Evolutionary conservation across 53 echinoderm and acorn worm species (phyloP).

Genomic region (Pentamera pediparva): DNA sequence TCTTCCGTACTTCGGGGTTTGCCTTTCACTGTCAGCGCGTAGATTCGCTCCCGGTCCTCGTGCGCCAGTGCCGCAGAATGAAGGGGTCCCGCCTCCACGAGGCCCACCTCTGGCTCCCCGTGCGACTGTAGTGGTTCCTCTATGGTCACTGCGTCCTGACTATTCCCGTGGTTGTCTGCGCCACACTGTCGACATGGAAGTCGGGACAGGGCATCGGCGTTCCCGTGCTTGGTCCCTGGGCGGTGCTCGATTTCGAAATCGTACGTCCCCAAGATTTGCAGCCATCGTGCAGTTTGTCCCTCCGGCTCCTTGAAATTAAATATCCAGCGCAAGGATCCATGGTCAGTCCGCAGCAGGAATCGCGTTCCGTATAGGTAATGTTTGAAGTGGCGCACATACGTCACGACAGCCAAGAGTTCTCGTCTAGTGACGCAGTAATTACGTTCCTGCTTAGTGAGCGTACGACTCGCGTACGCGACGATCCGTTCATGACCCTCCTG

Average conservation of each 20-base stretch:
- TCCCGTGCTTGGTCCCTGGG: not conserved
- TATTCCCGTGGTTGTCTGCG: not conserved
- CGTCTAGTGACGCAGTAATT: slow-evolving; percentile 41
- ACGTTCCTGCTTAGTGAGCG: slow-evolving; percentile 41
- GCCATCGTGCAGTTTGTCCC: not conserved
- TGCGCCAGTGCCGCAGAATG: no score
- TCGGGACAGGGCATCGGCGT: slow-evolving; percentile 1
- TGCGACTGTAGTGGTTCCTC: not conserved
- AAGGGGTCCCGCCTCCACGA: no score
- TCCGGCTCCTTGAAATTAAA: slow-evolving; percentile 38
- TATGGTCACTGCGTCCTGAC: not conserved
- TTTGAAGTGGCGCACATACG: not conserved
- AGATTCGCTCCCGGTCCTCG: no score
- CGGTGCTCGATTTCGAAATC: not conserved
- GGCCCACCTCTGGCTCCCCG: not conserved
- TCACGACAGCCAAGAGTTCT: not conserved
- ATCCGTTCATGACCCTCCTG: slow-evolving; percentile 42
- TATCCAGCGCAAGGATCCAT: slow-evolving; percentile 40
- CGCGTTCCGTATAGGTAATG: not conserved
- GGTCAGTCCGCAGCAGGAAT: slow-evolving; percentile 31
- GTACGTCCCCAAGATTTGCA: not conserved
- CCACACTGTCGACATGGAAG: not conserved
- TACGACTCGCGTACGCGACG: slow-evolving; percentile 39
- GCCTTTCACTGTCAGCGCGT: no score
- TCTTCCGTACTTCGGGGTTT: no score